Base-by-base conservation (phyloP, 2,888 invertebrate species). In the Miltochrista miniata region DNA sequence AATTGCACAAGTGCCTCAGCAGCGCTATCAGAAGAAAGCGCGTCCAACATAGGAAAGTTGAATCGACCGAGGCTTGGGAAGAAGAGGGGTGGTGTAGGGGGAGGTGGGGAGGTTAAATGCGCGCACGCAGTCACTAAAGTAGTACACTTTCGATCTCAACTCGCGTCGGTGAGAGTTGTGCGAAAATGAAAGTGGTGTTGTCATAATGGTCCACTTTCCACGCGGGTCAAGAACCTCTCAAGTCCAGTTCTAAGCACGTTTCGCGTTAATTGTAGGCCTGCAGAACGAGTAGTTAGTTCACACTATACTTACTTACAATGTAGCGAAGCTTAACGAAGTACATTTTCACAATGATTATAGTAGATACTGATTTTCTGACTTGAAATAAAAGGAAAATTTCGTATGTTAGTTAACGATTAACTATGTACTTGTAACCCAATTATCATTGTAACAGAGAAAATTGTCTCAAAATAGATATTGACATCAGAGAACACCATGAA, bases 111-210 rank as follows among this genome's bases (percentile, higher is more conserved):
- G 72, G 74, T 73, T 76, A 72, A 65, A 61, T 85, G 90, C 87
- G 88, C 89, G 79, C 82, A 85, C 90, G 89, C 90, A 87, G 81
- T 76, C 68, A 76, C 80, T 68, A 79, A 90, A 88, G 91, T 91
- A 80, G 89, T 86, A 90, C 90, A 91, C 90, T 90, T 89, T 90
- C 91, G 84, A 88, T 92, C 87, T 90, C 86, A 67, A 84, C 84
- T 81, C 80, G 84, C 85, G 76, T 70, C 71, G 80, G 89, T 89
- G 88, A 90, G 90, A 93, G 93, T 92, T 92, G 92, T 90, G 90
- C 87, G 92, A 93, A 93, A 93, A 93, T 90, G 93, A 93, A 93
- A 91, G 93, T 93, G 83, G 86, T 92, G 72, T 72, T 87, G 92
- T 87, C 85, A 90, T 89, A 85, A 87, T 88, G 88, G 82, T 89